Base-by-base conservation (phyloP, 2,797 vertebrate genomes). In the Melanogrammus aeglefinus region DNA sequence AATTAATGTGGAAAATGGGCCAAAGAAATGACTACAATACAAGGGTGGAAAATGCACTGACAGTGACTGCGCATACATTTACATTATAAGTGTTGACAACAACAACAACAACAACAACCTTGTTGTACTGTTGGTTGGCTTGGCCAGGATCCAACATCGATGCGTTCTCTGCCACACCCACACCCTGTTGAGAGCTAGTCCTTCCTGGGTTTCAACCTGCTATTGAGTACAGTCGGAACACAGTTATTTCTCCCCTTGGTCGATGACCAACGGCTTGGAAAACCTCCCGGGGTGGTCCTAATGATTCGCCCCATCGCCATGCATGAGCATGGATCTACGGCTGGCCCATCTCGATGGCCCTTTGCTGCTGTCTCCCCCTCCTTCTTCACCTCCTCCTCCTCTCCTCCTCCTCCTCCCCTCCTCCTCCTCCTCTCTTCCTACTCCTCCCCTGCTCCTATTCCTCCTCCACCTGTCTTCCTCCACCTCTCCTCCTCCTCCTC, bases 241-340 rank as follows among this genome's bases (percentile, higher is more conserved):
- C 57, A 9, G 21, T 63, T n/a, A 63, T 24, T 63, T 63, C 18
- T 51, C 47, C 47, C 21, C 47, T 51, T 18, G 14, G 5, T 51
- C 18, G 47, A 51, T 51, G 4, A 51, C 16, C 21, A 24, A 7
- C n/a, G 7, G 57, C 57, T 63, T 7, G n/a, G n/a, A 24, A 63
- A n/a, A 24, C 6, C 80, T 81, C 77, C 77, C 16, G 78, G 85
- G 81, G 14, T 57, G 14, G 13, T 41, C 57, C 79, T 82, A 80
- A 84, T 82, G 81, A 85, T 76, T 80, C 77, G 10, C 36, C 75
- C 78, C 81, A 84, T 84, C 78, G 72, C 76, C 70, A 21, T 39
- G 38, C 21, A 36, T 16, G 76, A 69, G 8, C 77, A 82, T 78
- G 29, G 74, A 75, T 76, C 78, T 66, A 16, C 51, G 57, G 41